Evolutionary conservation across 2,888 invertebrate species (phyloP), one percentile per base, ranked within the genome.

Genomic region (Drosophila meridiana): DNA sequence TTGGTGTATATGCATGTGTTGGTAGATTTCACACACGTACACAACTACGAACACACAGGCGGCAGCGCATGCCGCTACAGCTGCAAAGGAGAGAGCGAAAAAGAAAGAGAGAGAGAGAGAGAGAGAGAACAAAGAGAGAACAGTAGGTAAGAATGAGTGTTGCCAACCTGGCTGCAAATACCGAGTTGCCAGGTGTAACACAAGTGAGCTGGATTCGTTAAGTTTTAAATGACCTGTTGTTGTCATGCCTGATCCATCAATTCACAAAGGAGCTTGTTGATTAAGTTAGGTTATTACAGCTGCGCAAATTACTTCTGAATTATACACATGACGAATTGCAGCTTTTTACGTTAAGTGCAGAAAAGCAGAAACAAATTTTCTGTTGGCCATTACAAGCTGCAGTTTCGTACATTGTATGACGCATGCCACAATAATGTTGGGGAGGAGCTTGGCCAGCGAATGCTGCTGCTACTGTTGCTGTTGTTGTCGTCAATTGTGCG

Each of bases 101-200:
- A 64, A 57, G 64, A n/a, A 28, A 50, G 30, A 68, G 34, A 1
- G 56, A 34, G 36, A 28, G 61, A 67, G 38, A 56, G 47, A 56
- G 57, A 52, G 61, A 61, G 57, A 14, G 61, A 30, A 43, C 43
- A 50, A 69, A 82, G 62, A 69, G 69, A 47, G 56, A 45, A 26
- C 32, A 53, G 55, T 63, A 65, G 58, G 64, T 64, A 68, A 30
- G 34, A 58, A 57, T 72, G 62, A 65, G 68, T 60, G 87, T 81
- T 83, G 89, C 89, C 89, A 83, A 75, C 82, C 82, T 83, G 74
- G 74, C 45, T 47, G 52, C 48, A 14, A 55, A 70, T 61, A 48
- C 56, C 69, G 71, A 72, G 87, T 89, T 83, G 87, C 83, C 83
- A 83, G 89, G 83, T 83, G 83, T 63, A 65, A 65, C 13, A 59